Evolutionary conservation across 2,888 invertebrate genomes (phyloP).

Genomic region (Timandra comae): DNA sequence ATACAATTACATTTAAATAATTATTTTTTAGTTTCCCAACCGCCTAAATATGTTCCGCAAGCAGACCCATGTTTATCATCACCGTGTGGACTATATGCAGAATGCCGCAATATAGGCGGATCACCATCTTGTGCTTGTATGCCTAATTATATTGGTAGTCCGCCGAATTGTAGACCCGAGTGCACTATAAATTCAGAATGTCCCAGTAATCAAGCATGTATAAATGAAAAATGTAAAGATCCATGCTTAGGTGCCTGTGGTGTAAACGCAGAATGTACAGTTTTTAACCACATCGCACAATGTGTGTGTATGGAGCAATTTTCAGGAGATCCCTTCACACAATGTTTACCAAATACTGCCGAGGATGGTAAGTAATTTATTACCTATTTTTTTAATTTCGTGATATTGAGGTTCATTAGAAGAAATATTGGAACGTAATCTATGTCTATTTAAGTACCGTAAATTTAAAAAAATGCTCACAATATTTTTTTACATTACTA

Average conservation of each 20-base stretch:
- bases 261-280: conserved; percentile 72
- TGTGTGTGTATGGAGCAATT: conserved; percentile 77
- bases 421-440: too few relatives aligned
- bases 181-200: conserved; percentile 84
- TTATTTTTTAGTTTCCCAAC: conserved; percentile 48
- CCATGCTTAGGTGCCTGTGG: conserved; percentile 83
- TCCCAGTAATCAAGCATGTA: conserved; percentile 79
- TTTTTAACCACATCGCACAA: conserved; percentile 79
- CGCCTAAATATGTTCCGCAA: conserved; percentile 33
- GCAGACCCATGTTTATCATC: conserved; percentile 80
- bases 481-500: too few relatives aligned
- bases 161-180: conserved; percentile 82
- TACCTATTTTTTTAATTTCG: too few relatives aligned
- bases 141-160: conserved; percentile 77
- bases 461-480: too few relatives aligned
- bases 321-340: conserved; percentile 79
- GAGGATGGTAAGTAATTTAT: conserved; percentile 45
- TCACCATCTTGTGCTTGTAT: conserved; percentile 79
- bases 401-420: too few relatives aligned
- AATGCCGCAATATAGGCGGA: conserved; percentile 76
- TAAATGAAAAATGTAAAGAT: conserved; percentile 79
- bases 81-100: conserved; percentile 81
- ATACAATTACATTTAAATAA: not conserved
- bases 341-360: conserved; percentile 48
- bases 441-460: too few relatives aligned